phyloP scores from a whole-genome alignment of 1,140 invertebrate genomes.

The Bombyx mandarina region DNA sequence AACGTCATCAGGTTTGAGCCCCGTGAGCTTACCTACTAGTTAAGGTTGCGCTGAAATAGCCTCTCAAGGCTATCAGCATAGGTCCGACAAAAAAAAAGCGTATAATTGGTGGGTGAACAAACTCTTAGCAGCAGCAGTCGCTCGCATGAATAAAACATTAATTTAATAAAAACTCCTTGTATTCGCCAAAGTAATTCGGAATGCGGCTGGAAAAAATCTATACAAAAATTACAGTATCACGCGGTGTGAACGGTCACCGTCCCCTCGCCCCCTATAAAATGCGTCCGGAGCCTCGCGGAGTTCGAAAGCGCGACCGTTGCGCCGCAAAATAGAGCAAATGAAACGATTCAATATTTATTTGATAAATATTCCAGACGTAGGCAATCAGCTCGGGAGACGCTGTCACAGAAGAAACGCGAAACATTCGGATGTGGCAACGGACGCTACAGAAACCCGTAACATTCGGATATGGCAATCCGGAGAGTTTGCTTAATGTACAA shows the following conservation, averaged over 20 bases:
- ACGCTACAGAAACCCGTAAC: too few species aligned
- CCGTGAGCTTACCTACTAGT: too few species aligned
- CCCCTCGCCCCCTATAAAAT: background rate
- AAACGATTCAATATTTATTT: conserved; percentile 58
- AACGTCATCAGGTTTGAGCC: too few species aligned
- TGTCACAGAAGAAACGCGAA: background rate
- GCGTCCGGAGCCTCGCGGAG: conserved; percentile 3
- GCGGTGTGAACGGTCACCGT: background rate
- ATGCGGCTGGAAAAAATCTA: background rate
- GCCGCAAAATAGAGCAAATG: conserved; percentile 32
- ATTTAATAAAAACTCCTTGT: background rate
- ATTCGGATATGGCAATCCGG: too few species aligned
- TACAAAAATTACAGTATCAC: background rate
- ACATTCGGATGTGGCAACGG: too few species aligned
- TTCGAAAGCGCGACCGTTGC: background rate
- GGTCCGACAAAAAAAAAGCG: too few species aligned
- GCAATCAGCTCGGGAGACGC: conserved; percentile 38
- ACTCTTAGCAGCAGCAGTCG: too few species aligned
- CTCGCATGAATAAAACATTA: background rate
- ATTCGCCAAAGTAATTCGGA: background rate
- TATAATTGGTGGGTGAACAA: too few species aligned
- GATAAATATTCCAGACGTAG: conserved; percentile 48
- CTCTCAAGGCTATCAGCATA: too few species aligned
- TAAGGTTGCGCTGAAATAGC: too few species aligned
- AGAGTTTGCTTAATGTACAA: too few species aligned